Evolutionary conservation across 2,888 invertebrate genomes (phyloP), one percentile per base, ranked within the genome.

Genomic region (Troides helena): DNA sequence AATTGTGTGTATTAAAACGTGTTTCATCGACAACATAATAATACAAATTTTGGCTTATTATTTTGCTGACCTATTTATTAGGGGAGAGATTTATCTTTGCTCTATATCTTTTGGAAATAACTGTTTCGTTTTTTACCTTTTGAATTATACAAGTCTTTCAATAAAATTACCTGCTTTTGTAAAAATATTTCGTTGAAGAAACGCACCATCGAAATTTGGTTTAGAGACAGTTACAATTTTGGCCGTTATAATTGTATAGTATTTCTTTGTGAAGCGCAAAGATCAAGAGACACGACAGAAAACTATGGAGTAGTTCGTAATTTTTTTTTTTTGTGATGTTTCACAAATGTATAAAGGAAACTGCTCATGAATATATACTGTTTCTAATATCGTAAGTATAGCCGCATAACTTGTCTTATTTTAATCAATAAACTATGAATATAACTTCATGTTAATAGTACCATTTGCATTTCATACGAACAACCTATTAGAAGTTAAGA

Each of bases 181-280:
- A 78, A 76, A 78, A 70, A 80, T 85, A 4, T 82, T 84, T 82
- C 81, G 81, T 83, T 77, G 82, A 82, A 83, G 81, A 72, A 74
- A 84, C 81, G 83, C 82, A 84, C 82, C 80, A 78, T 85, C 83
- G 81, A 82, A 85, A 84, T 87, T 88, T 88, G 86, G 86, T 87
- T 81, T 83, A 84, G 82, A 87, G 89, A 92, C 91, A 89, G 92
- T 92, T 92, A 92, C 90, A 87, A 88, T 92, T 90, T 91, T 76
- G 90, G 89, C 92, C 92, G 92, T 92, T 92, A 92, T 92, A 92
- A 92, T 92, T 92, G 90, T 92, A 92, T 91, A 92, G 89, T 89
- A 91, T 89, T 91, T 87, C 86, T 85, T 89, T 91, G 86, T 87
- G 81, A 80, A 80, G 77, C 79, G 72, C 74, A 78, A 80, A 82